These are phyloP conservation scores for Amblyraja radiata DNA, from an alignment of 2,797 vertebrate species.

Conservation along the genomic window DNA sequence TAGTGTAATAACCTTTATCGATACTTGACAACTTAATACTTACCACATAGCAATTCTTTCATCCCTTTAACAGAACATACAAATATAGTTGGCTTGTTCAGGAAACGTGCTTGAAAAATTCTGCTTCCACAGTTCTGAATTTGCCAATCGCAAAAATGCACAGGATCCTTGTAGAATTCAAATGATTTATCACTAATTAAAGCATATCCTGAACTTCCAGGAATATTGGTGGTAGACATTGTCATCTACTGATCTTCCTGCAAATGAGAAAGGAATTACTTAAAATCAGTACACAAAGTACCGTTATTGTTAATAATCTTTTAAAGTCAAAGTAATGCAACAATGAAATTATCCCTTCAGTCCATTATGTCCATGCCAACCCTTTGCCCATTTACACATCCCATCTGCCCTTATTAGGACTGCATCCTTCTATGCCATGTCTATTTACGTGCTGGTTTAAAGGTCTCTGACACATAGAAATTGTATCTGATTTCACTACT, in stretches of 20 bases:
- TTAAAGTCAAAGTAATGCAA: too few species aligned
- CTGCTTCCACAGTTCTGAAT: slow-evolving; percentile 51
- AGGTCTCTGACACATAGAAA: too few species aligned
- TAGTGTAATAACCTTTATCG: background rate
- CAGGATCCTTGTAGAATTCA: slow-evolving; percentile 58
- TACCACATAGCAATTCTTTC: slow-evolving; percentile 46
- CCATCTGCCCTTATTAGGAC: too few species aligned
- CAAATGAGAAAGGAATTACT: slow-evolving; percentile 10
- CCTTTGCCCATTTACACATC: too few species aligned
- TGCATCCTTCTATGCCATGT: too few species aligned
- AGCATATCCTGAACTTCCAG: slow-evolving; percentile 53
- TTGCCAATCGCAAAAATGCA: slow-evolving; percentile 51
- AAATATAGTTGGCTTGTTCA: slow-evolving; percentile 54
- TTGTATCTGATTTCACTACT: too few species aligned
- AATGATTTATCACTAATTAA: slow-evolving; percentile 56
- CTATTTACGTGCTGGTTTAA: too few species aligned
- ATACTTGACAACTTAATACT: slow-evolving; percentile 40
- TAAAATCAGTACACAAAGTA: background rate
- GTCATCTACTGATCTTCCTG: background rate
- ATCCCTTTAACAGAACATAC: slow-evolving; percentile 52
- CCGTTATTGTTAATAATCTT: background rate
- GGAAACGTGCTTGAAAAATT: slow-evolving; percentile 51
- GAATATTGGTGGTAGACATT: slow-evolving; percentile 39
- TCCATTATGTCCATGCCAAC: too few species aligned
- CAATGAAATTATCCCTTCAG: too few species aligned